phyloP scores from a whole-genome alignment of 1,140 invertebrate genomes.

The Pissodes strobi region DNA sequence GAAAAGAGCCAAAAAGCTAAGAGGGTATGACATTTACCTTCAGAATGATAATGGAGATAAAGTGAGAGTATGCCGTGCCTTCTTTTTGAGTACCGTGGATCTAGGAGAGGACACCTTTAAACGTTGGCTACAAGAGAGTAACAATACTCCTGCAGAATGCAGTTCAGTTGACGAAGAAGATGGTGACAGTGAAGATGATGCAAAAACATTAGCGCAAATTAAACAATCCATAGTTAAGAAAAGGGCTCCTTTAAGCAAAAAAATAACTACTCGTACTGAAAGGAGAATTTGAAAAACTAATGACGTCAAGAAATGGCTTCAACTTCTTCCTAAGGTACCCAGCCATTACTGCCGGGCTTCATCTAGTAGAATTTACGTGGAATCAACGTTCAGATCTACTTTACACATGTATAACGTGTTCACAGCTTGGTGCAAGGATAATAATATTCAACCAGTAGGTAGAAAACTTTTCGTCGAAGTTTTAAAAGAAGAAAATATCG shows the following conservation, averaged over 20 bases:
- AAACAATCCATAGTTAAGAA: background rate
- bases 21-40: background rate
- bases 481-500: background rate
- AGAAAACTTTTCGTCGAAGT: background rate
- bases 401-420: too few species aligned
- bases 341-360: too few species aligned
- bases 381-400: too few species aligned
- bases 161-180: background rate
- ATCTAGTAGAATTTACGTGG: too few species aligned
- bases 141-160: background rate
- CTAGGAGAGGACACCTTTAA: background rate
- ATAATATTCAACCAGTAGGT: too few species aligned
- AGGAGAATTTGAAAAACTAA: too few species aligned
- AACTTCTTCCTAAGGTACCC: too few species aligned
- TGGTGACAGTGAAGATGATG: background rate
- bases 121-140: background rate
- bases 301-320: too few species aligned
- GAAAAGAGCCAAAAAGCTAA: background rate
- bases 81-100: background rate
- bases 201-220: background rate
- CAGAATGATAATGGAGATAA: background rate
- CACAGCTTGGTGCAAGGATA: too few species aligned
- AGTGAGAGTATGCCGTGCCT: background rate
- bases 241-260: background rate
- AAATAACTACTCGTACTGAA: too few species aligned